Evolutionary conservation across 2,888 invertebrate species (phyloP), one percentile per base, ranked within the genome.

Genomic region (Erynnis tages): DNA sequence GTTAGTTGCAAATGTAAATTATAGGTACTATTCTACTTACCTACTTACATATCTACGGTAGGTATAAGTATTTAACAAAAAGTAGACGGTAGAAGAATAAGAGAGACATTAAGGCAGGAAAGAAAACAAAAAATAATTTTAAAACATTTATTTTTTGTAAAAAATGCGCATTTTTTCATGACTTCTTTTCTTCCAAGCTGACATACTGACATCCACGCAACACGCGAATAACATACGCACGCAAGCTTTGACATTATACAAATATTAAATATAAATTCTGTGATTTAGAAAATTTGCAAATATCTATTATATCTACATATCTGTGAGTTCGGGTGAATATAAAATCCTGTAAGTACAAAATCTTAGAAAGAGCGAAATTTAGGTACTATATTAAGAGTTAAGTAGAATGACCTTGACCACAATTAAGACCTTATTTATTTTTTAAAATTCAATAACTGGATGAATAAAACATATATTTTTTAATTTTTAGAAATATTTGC

Each of bases 111-210:
- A 16, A 16, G 2, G 2, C 4, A 6, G 25, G 4, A 69, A 69
- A 70, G 61, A 57, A 73, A 69, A 66, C 41, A 61, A 47, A 30
- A 32, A 19, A 47, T 63, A 60, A 67, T 75, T 79, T 70, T 57
- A 67, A 77, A 75, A 83, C 76, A 83, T 88, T 87, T 84, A 86
- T 86, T 82, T n/a, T 76, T 80, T 78, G 78, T 76, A 79, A 81
- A 74, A 86, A 87, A 86, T 81, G 85, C 83, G 74, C 69, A 74
- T 73, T 41, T 50, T 14, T 44, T 69, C 66, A 66, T 32, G 49
- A 63, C 67, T 62, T 66, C 63, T 68, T 62, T 57, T 65, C 60
- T 69, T 72, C 72, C 67, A 69, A 82, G 79, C 82, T 66, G 72
- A 73, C 49, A 49, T 49, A 49, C 73, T 79, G 68, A 71, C 68